Evolutionary conservation across 2,888 invertebrate species (phyloP), one percentile per base, ranked within the genome.

Genomic region (Clunio marinus): DNA sequence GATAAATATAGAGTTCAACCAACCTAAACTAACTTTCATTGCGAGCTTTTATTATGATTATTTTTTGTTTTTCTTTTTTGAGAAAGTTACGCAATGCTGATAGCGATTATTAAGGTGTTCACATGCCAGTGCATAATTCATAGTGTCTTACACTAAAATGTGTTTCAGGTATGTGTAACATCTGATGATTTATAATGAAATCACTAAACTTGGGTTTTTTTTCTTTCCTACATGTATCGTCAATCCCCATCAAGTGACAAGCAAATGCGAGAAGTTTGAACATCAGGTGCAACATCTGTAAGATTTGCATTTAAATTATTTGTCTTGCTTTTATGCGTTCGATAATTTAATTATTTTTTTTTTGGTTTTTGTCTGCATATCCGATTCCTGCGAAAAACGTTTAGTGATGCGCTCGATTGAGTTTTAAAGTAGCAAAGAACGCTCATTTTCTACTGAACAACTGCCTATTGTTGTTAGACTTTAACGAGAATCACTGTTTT

Each of bases 261-360:
- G 51, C n/a, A n/a, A 51, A 51, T 51, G 3, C 51, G 22, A 51
- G 10, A 32, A 10, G 5, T 7, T 32, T 32, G 4, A 7, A 10
- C 4, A 51, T 51, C 51, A 51, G 51, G 51, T 51, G 51, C 51
- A 51, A 51, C 22, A 51, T 51, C 51, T 51, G 5, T 20, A 22
- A 41, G n/a, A n/a, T 10, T 15, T 5, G 17, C n/a, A 22, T 4
- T 51, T 51, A 8, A 51, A 51, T n/a, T n/a, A n/a, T 51, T 51
- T 51, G 51, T 51, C 51, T 17, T 51, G 51, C 17, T 17, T 8
- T 20, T 17, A 2, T 51, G 17, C 22, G 10, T 51, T 51, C 22
- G 8, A 15, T 17, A 17, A 51, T 51, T 51, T 51, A 41, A 41
- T 5, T n/a, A 2, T 2, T 41, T 41, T 41, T 41, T 15, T 15